These are phyloP conservation scores for Anarhynchus alexandrinus DNA, from an alignment of 2,113 vertebrate genomes.

Conservation along the genomic window DNA sequence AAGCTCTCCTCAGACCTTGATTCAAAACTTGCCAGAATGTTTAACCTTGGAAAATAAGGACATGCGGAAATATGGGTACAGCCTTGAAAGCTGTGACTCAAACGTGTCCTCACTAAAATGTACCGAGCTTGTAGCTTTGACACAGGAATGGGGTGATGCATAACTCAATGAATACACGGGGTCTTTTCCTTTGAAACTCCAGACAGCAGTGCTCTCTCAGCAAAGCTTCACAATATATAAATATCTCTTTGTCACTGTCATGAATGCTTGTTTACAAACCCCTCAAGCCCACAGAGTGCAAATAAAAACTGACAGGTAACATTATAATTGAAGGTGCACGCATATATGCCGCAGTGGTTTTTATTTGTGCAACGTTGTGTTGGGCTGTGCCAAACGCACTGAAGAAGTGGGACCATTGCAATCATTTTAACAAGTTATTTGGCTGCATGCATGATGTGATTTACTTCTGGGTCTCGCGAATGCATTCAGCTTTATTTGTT, in stretches of 20 bases:
- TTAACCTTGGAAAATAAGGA: constrained; percentile 26
- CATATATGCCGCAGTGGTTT: not conserved
- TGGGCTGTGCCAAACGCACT: not conserved
- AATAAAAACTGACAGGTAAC: constrained; percentile 29
- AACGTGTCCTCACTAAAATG: not conserved
- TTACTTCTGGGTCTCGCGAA: constrained; percentile 65
- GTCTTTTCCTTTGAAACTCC: constrained; percentile 31
- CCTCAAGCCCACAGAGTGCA: not conserved
- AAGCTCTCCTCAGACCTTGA: not conserved
- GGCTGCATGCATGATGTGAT: constrained; percentile 68
- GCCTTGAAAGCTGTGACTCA: not conserved
- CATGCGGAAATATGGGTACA: constrained; percentile 17
- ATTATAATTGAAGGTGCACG: not conserved
- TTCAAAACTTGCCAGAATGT: constrained; percentile 3
- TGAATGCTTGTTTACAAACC: constrained; percentile 46
- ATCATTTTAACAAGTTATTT: constrained; percentile 51
- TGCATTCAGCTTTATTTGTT: constrained; percentile 79
- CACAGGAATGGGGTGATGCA: not conserved
- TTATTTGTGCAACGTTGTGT: not conserved
- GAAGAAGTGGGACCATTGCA: constrained; percentile 11
- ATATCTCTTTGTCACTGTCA: constrained; percentile 28
- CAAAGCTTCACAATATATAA: constrained; percentile 27
- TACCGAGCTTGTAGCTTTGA: constrained; percentile 8
- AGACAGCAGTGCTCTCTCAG: not conserved
- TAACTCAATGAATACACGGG: not conserved